Percentiles rank a stretch among this genome's conserved stretches.
phyloP scores from a whole-genome alignment of 1,140 invertebrate genomes.

The Tenebrio molitor region DNA sequence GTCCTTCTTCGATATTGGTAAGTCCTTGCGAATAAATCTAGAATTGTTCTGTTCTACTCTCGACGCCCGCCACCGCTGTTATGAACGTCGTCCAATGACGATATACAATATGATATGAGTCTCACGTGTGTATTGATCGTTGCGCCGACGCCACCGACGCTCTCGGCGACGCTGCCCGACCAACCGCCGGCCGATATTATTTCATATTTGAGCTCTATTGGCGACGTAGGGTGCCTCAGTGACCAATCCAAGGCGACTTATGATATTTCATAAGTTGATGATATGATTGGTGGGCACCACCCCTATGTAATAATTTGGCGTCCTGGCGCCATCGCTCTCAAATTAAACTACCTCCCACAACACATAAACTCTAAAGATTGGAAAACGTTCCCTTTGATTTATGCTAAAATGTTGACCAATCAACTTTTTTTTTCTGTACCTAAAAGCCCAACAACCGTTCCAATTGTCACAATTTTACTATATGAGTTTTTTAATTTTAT shows the following conservation, averaged over 20 bases:
- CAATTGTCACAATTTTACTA: background rate
- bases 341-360: background rate
- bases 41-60: slow-evolving; percentile 21
- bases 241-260: slow-evolving; percentile 59
- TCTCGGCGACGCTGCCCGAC: slow-evolving; percentile 40
- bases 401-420: no score
- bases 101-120: slow-evolving; percentile 64
- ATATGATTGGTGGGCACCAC: slow-evolving; percentile 61
- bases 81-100: slow-evolving; percentile 63
- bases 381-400: no score
- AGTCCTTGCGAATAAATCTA: slow-evolving; percentile 19
- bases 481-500: no score
- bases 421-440: no score
- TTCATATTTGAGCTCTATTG: slow-evolving; percentile 64
- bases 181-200: slow-evolving; percentile 57
- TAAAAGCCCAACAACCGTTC: no score
- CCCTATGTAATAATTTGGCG: slow-evolving; percentile 35
- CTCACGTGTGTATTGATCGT: slow-evolving; percentile 63
- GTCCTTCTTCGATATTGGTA: slow-evolving; percentile 37
- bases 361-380: no score
- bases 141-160: slow-evolving; percentile 58
- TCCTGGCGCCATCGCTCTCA: slow-evolving; percentile 45
- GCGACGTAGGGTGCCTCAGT: slow-evolving; percentile 48
- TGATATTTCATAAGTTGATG: slow-evolving; percentile 62
- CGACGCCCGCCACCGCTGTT: slow-evolving; percentile 55